Base-by-base conservation (phyloP, 2,113 vertebrate species). In the Apeltes quadracus region DNA sequence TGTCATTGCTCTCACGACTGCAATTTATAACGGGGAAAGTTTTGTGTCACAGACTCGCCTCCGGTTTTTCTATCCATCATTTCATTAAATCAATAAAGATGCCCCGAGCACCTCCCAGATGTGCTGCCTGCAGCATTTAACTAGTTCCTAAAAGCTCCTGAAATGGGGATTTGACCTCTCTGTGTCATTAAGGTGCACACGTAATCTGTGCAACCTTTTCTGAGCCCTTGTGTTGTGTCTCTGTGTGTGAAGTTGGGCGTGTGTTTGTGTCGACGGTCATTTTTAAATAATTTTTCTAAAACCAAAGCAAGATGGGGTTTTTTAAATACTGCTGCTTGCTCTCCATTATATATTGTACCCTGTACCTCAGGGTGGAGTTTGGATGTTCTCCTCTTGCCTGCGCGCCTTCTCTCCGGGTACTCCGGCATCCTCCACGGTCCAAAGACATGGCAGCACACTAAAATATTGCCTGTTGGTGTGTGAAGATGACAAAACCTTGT, bases 51-150 rank as follows among this genome's bases (percentile, higher is more conserved):
- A 48, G 53, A 13, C 53, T 25, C 8, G 43, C 61, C n/a, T 25
- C n/a, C 11, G 11, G 1, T 3, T 5, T 65, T 65, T 36, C 29
- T 22, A 62, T 69, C 39, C 3, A 34, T 54, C 0, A 25, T 63
- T 65, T 23, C 48, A 61, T 69, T 34, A 46, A 34, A 18, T 46
- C 14, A 12, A 64, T 54, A 50, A 55, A 43, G 63, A 20, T 16
- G 48, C 15, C 14, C 1, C 46, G 20, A 3, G 39, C 16, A 7
- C 34, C 27, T 65, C 36, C 20, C 59, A 59, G n/a, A 50, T 66
- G 61, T 61, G 36, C 16, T 48, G 50, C 50, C 55, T 14, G 2
- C 0, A 61, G 7, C 62, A 43, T 56, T 34, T 41, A 61, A 43
- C 20, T 12, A 55, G 11, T 7, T 68, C 6, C 65, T 20, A 7